Percentiles rank a stretch among this genome's conserved stretches.
Conservation (phyloP, 2,888 invertebrate genomes). For the Lasiommata megera region DNA sequence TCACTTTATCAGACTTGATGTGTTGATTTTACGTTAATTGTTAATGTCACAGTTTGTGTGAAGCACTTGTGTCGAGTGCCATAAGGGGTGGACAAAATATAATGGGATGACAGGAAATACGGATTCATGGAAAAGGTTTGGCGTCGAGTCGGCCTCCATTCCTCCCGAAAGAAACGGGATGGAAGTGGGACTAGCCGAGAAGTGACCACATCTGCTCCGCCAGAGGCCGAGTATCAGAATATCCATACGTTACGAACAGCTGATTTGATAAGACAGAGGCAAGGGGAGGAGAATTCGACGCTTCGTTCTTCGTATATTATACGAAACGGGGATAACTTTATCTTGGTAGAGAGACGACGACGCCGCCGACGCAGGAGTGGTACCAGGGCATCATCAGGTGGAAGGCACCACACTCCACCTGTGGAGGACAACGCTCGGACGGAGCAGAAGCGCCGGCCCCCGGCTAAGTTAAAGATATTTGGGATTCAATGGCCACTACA, state of each 20-base stretch:
- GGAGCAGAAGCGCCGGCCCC: slow-evolving; percentile 72
- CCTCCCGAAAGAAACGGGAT: slow-evolving; percentile 81
- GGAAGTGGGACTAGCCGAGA: slow-evolving; percentile 76
- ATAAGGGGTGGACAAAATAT: slow-evolving; percentile 43
- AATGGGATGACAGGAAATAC: slow-evolving; percentile 78
- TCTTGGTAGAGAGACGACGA: slow-evolving; percentile 72
- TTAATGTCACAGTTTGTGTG: slow-evolving; percentile 26
- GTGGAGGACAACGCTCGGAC: slow-evolving; percentile 66
- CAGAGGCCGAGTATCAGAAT: slow-evolving; percentile 75
- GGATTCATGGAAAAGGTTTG: slow-evolving; percentile 81
- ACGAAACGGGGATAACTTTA: slow-evolving; percentile 76
- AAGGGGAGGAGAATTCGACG: slow-evolving; percentile 76
- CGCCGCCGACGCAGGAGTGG: slow-evolving; percentile 72
- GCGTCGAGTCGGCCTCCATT: slow-evolving; percentile 80
- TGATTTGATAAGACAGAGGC: slow-evolving; percentile 75
- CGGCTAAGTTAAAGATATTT: slow-evolving; percentile 73
- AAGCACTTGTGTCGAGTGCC: slow-evolving; percentile 32
- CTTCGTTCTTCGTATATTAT: slow-evolving; percentile 76
- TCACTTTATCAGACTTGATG: slow-evolving; percentile 12
- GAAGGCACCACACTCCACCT: slow-evolving; percentile 72
- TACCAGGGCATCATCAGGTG: slow-evolving; percentile 70
- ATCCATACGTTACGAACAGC: slow-evolving; percentile 76
- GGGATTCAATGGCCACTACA: slow-evolving; percentile 80
- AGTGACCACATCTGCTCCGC: slow-evolving; percentile 62
- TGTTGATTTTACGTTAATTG: slow-evolving; percentile 11